Evolutionary conservation across 2,113 vertebrate species (phyloP), one percentile per base, ranked within the genome.

Genomic region (Malurus cyaneus): DNA sequence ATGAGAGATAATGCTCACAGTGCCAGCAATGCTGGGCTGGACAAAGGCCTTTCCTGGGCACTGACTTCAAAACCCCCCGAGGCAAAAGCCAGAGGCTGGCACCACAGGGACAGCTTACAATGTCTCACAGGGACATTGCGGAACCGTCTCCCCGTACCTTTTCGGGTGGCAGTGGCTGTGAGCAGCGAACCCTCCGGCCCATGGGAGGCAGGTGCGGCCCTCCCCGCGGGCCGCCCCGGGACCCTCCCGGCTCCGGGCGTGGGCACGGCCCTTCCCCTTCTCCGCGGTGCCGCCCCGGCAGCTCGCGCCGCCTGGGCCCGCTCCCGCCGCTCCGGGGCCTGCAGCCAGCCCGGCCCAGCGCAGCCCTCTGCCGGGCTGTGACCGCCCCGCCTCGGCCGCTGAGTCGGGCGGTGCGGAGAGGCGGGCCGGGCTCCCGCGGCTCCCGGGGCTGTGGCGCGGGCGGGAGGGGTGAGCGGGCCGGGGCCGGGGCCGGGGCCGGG

Each of bases 81-180:
- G 53, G 53, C n/a, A 49, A 29, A 52, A 42, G 17, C 47, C 47
- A 25, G 1, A 5, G 41, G 15, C 29, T 2, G 3, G 66, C 42
- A 53, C 5, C 47, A 11, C 46, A 12, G 36, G 25, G 47, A 18
- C 19, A 32, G 60, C 32, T n/a, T 28, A 3, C 41, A 8, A 0
- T 0, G 42, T 71, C 54, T 26, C 46, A 9, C 54, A 2, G 20
- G 29, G 17, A n/a, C n/a, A n/a, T n/a, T 5, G 1, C 7, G 42
- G 44, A 14, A 8, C 32, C 50, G 11, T 64, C 12, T 10, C 15
- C n/a, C 42, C 4, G 4, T 6, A 5, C 36, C 56, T 20, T 19
- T 32, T 9, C 4, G 21, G 1, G 0, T 1, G 32, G 60, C 70
- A 28, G 1, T 0, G 17, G 32, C 19, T 6, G n/a, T 49, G 46